phyloP scores from a whole-genome alignment of 2,888 invertebrate species.

The Lasioglossum lativentre region DNA sequence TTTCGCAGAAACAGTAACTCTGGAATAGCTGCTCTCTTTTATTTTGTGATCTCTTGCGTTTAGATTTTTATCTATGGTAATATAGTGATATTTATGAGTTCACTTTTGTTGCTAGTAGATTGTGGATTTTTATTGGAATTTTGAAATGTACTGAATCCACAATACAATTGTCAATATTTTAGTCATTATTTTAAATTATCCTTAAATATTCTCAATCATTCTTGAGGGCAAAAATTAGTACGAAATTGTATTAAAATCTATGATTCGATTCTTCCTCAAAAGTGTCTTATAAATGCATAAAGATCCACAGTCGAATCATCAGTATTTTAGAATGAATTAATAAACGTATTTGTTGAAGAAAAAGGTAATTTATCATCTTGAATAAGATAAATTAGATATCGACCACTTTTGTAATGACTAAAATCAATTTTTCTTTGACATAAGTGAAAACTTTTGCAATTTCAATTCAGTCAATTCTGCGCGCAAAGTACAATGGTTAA shows the following conservation, averaged over 20 bases:
- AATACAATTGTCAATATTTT: too few species aligned
- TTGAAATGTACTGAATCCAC: too few species aligned
- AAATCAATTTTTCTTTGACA: background rate
- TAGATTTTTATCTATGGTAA: background rate
- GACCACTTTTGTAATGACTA: background rate
- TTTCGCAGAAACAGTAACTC: background rate
- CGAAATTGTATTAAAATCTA: too few species aligned
- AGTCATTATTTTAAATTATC: background rate
- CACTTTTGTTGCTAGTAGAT: background rate
- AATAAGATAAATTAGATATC: background rate
- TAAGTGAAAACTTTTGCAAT: too few species aligned
- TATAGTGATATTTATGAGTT: background rate
- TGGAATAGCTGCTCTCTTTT: background rate
- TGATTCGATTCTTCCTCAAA: background rate
- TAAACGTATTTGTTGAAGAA: background rate
- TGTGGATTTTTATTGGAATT: background rate
- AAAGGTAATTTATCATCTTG: background rate
- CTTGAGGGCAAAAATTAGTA: too few species aligned
- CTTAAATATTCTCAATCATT: background rate
- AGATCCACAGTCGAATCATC: background rate
- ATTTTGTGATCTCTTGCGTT: background rate
- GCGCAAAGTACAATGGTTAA: slow-evolving; percentile 9
- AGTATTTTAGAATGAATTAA: background rate
- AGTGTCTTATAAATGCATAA: background rate
- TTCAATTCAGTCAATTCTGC: slow-evolving; percentile 19